Conservation (phyloP, 1,140 invertebrate genomes). For the Eciton burchellii region DNA sequence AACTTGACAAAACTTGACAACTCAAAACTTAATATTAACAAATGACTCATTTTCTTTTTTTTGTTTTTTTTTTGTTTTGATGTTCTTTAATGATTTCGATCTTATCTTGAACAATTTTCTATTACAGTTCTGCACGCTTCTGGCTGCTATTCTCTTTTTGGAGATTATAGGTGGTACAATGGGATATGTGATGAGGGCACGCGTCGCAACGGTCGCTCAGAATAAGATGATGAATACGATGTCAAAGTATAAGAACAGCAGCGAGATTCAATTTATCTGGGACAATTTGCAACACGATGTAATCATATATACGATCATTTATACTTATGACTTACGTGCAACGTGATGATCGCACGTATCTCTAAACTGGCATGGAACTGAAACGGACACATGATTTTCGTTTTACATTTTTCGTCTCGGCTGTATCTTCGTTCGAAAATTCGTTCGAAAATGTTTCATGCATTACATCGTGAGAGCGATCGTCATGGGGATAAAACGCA, state of each 20-base stretch:
- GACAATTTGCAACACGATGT: conserved; percentile 88
- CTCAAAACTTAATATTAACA: not conserved
- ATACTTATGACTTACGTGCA: not conserved
- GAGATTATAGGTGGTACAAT: conserved; percentile 93
- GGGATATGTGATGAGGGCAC: conserved; percentile 89
- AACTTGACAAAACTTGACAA: not conserved
- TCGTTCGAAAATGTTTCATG: conserved; percentile 18
- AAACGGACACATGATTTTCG: not conserved
- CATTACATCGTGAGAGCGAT: conserved; percentile 40
- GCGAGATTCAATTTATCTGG: conserved; percentile 86
- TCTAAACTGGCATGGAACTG: not conserved
- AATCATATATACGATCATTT: conserved; percentile 63
- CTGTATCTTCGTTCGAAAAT: not conserved
- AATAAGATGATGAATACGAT: conserved; percentile 86
- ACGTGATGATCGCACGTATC: not conserved
- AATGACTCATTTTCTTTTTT: not conserved
- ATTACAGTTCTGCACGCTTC: conserved; percentile 90
- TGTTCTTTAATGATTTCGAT: not conserved
- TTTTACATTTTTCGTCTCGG: not conserved
- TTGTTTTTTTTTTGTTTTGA: no score
- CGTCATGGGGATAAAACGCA: conserved; percentile 37
- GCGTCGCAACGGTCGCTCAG: conserved; percentile 85
- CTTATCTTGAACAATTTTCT: not conserved
- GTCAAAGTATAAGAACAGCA: conserved; percentile 82
- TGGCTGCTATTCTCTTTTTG: conserved; percentile 91